Evolutionary conservation across 64 coral and sea anemone species (phyloP).

Genomic region (Actinia tenebrosa): DNA sequence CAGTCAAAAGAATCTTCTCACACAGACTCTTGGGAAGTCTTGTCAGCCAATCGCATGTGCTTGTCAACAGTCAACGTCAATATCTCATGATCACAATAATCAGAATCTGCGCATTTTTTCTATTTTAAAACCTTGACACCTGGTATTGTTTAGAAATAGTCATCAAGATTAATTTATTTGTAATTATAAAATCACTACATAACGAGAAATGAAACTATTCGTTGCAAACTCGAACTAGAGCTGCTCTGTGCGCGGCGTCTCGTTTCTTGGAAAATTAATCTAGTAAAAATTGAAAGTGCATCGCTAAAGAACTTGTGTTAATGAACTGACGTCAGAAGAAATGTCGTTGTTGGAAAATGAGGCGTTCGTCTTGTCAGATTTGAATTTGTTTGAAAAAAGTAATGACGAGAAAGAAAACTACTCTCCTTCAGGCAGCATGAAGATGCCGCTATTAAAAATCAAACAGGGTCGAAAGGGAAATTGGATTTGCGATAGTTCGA

Average conservation of each 20-base stretch:
- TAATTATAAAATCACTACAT: background rate
- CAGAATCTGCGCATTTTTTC: background rate
- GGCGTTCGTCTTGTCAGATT: conserved; percentile 4
- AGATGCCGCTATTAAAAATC: background rate
- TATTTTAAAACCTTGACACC: background rate
- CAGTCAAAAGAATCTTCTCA: too few relatives aligned
- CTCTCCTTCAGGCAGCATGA: background rate
- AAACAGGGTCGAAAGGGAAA: background rate
- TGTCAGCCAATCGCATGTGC: background rate
- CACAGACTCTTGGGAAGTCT: too few relatives aligned
- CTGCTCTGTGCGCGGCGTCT: background rate
- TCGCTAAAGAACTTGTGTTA: background rate
- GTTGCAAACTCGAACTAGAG: background rate
- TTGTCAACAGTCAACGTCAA: background rate
- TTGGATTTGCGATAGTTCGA: background rate
- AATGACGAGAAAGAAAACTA: background rate
- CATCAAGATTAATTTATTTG: background rate
- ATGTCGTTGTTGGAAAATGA: conserved; percentile 1
- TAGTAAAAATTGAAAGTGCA: background rate
- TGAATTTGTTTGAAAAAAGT: background rate
- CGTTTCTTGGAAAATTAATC: background rate
- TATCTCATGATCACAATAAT: background rate
- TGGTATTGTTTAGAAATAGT: background rate
- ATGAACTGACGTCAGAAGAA: background rate
- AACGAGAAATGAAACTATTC: background rate